phyloP scores from a whole-genome alignment of 1,140 invertebrate species.

The Zaprionus davidi region DNA sequence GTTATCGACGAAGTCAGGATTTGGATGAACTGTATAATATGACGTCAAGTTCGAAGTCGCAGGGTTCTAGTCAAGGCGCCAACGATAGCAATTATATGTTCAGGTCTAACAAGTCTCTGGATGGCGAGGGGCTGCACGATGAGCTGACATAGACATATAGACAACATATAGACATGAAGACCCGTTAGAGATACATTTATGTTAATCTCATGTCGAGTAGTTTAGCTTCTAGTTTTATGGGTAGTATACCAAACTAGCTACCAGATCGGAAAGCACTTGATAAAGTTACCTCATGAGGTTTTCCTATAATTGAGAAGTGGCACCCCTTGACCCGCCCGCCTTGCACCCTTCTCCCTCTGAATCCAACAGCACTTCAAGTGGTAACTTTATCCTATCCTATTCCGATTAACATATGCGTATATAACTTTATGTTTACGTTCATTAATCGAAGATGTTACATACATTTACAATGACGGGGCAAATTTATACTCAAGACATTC shows the following conservation, averaged over 20 bases:
- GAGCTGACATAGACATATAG: constrained; percentile 49
- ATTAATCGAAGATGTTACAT: constrained; percentile 9
- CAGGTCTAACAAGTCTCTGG: constrained; percentile 78
- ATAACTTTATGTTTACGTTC: constrained; percentile 1
- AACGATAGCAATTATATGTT: constrained; percentile 78
- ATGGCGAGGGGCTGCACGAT: constrained; percentile 62
- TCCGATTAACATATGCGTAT: constrained; percentile 11
- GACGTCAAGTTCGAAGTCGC: constrained; percentile 86
- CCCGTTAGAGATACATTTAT: background rate
- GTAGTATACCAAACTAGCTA: constrained; percentile 6
- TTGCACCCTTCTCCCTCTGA: background rate
- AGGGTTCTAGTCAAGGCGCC: constrained; percentile 81
- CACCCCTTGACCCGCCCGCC: background rate
- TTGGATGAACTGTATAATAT: constrained; percentile 86
- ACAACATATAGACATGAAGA: background rate
- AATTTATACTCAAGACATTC: constrained; percentile 4
- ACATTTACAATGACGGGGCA: background rate
- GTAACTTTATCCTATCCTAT: background rate
- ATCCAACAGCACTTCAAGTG: background rate
- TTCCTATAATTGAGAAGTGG: background rate
- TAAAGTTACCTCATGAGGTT: background rate
- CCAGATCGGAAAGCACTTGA: background rate
- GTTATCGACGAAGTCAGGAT: constrained; percentile 85
- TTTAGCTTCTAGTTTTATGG: constrained; percentile 6
- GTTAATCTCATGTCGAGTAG: constrained; percentile 3